Evolutionary conservation across 2,797 vertebrate genomes (phyloP).

Genomic region (Falco novaeseelandiae): DNA sequence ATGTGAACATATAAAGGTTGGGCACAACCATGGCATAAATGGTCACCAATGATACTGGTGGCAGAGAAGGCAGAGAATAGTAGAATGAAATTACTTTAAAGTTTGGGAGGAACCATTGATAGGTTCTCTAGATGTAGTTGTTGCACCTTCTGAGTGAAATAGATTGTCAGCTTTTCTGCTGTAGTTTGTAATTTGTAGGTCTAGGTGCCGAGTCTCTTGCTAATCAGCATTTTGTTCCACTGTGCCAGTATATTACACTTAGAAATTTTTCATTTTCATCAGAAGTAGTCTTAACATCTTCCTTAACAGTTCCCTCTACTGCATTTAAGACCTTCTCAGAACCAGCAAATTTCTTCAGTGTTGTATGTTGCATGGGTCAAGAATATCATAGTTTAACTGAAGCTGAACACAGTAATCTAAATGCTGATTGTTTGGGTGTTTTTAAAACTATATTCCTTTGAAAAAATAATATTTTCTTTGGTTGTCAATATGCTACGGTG

Average conservation of each 20-base stretch:
- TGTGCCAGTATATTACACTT: background rate
- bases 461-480: background rate
- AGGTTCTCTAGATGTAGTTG: background rate
- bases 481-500: background rate
- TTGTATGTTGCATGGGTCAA: background rate
- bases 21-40: background rate
- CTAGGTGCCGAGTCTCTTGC: background rate
- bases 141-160: background rate
- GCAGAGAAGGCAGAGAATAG: background rate
- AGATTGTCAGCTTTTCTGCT: background rate
- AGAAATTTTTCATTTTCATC: background rate
- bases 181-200: background rate
- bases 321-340: background rate
- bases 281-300: background rate
- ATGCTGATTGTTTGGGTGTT: background rate
- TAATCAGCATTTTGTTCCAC: background rate
- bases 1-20: background rate
- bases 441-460: background rate
- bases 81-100: background rate
- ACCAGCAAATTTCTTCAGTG: background rate
- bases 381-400: background rate
- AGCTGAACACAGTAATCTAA: background rate
- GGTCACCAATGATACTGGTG: background rate
- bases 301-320: background rate
- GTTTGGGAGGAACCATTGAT: background rate